Conservation (phyloP, 2,797 vertebrate species). For the Sibirionetta formosa region DNA sequence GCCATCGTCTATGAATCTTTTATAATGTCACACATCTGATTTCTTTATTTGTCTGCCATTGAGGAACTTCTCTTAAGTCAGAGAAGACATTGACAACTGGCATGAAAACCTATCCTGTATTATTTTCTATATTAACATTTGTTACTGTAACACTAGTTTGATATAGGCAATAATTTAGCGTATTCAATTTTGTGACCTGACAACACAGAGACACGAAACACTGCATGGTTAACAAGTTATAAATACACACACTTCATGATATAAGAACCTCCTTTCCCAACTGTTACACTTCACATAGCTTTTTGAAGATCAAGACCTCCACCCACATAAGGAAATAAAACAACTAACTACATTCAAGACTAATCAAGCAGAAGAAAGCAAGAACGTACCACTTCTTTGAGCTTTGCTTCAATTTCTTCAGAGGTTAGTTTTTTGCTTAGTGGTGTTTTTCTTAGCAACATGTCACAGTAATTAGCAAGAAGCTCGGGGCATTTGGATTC, state of each 20-base stretch:
- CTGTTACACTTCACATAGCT: not conserved
- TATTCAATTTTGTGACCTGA: not conserved
- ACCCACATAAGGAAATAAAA: not conserved
- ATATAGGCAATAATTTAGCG: not conserved
- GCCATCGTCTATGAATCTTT: not conserved
- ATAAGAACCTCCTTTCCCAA: not conserved
- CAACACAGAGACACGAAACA: not conserved
- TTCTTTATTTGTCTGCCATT: not conserved
- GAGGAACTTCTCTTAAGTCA: not conserved
- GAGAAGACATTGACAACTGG: not conserved
- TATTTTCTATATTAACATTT: not conserved
- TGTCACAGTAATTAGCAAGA: conserved; percentile 99
- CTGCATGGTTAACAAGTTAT: not conserved
- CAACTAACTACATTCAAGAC: not conserved
- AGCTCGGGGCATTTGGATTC: conserved; percentile 99
- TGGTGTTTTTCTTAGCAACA: conserved; percentile 98
- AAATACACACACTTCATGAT: not conserved
- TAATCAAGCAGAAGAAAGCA: conserved; percentile 1
- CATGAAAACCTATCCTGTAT: not conserved
- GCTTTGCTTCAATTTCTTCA: conserved; percentile 98
- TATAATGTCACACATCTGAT: not conserved
- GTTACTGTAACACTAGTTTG: not conserved
- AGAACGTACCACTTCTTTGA: conserved; percentile 96
- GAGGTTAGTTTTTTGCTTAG: conserved; percentile 99
- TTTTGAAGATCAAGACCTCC: not conserved